Percentiles rank a stretch among this genome's conserved stretches.
phyloP scores from a whole-genome alignment of 2,797 vertebrate species.

The Pogonophryne albipinna region DNA sequence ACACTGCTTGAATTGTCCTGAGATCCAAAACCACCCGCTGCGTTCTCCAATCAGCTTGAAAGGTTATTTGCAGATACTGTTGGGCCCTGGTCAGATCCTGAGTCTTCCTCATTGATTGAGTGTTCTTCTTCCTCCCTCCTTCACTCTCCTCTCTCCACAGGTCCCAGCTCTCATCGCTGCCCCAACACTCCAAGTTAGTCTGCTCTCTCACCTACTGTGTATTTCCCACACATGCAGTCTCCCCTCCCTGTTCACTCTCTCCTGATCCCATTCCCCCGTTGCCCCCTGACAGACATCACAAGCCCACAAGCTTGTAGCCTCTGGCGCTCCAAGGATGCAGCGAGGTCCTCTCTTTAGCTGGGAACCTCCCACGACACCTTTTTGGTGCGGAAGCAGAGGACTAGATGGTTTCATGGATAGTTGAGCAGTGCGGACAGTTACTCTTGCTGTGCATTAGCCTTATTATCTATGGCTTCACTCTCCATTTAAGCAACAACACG shows the following conservation, averaged over 20 bases:
- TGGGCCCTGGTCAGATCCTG: slow-evolving; percentile 60
- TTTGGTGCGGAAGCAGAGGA: slow-evolving; percentile 50
- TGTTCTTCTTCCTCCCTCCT: slow-evolving; percentile 77
- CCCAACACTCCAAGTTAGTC: slow-evolving; percentile 87
- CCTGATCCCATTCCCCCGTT: slow-evolving; percentile 62
- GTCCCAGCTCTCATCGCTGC: slow-evolving; percentile 84
- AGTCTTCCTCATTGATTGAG: slow-evolving; percentile 73
- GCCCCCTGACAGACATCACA: slow-evolving; percentile 78
- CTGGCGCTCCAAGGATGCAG: slow-evolving; percentile 55
- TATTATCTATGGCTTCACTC: slow-evolving; percentile 62
- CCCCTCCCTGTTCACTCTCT: slow-evolving; percentile 51
- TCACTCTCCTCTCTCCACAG: slow-evolving; percentile 82
- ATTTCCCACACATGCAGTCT: slow-evolving; percentile 73
- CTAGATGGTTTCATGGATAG: slow-evolving; percentile 53
- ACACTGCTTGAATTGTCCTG: slow-evolving; percentile 42
- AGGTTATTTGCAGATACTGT: slow-evolving; percentile 68
- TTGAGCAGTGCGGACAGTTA: slow-evolving; percentile 54
- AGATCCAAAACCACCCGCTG: slow-evolving; percentile 44
- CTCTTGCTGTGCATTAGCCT: slow-evolving; percentile 57
- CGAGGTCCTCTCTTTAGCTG: slow-evolving; percentile 40
- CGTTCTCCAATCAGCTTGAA: slow-evolving; percentile 40
- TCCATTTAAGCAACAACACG: slow-evolving; percentile 69
- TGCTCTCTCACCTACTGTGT: slow-evolving; percentile 78
- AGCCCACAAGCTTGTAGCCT: slow-evolving; percentile 64
- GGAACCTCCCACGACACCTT: slow-evolving; percentile 54